phyloP scores from a whole-genome alignment of 2,797 vertebrate species.

The Moxostoma hubbsi region DNA sequence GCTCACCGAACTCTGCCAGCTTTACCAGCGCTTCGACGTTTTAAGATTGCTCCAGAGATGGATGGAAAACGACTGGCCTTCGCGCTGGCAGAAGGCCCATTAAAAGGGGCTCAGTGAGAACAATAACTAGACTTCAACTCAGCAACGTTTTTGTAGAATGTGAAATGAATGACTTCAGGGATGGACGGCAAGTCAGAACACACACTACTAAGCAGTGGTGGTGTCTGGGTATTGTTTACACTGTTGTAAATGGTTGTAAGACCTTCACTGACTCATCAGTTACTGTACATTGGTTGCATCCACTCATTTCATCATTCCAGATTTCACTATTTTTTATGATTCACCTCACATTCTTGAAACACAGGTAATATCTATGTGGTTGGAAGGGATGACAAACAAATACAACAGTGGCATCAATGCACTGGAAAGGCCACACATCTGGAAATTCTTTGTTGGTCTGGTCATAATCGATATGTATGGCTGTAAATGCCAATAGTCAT shows the following conservation, averaged over 20 bases:
- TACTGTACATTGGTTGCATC: not conserved
- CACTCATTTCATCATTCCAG: too few relatives aligned
- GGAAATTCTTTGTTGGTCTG: not conserved
- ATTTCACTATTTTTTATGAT: too few relatives aligned
- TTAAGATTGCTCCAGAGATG: slow-evolving; percentile 89
- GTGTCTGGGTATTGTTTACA: not conserved
- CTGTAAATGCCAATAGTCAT: not conserved
- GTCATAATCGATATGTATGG: not conserved
- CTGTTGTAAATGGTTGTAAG: slow-evolving; percentile 5
- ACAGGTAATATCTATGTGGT: not conserved
- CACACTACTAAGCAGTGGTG: slow-evolving; percentile 23
- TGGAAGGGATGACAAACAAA: not conserved
- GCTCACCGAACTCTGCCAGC: slow-evolving; percentile 90
- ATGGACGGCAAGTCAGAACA: slow-evolving; percentile 9
- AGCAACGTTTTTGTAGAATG: slow-evolving; percentile 3
- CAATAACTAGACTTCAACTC: slow-evolving; percentile 11
- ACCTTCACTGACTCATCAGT: too few relatives aligned
- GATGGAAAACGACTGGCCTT: slow-evolving; percentile 95
- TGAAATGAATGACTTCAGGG: not conserved
- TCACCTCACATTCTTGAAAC: not conserved
- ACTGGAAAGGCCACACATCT: not conserved
- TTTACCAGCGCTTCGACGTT: slow-evolving; percentile 94
- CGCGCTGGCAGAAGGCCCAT: slow-evolving; percentile 81
- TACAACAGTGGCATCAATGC: not conserved
- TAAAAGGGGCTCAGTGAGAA: slow-evolving; percentile 55